Conservation (phyloP, 2,888 invertebrate species). For the Atrina japonica region DNA sequence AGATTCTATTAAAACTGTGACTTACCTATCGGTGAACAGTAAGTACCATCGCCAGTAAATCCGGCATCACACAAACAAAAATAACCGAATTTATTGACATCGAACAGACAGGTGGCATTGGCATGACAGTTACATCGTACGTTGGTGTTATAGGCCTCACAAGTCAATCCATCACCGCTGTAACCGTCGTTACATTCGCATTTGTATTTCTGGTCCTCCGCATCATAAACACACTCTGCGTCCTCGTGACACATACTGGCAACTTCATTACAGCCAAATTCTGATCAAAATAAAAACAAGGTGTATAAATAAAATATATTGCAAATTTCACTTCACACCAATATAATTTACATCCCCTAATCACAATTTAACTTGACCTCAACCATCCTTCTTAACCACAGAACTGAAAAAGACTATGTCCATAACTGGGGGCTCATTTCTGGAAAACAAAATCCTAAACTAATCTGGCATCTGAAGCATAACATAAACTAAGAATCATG, state of each 20-base stretch:
- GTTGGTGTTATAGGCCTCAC: constrained; percentile 55
- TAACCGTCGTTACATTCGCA: constrained; percentile 79
- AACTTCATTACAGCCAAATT: constrained; percentile 73
- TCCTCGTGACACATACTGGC: constrained; percentile 76
- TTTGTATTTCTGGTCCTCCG: constrained; percentile 55
- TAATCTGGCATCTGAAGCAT: no score
- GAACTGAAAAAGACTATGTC: no score
- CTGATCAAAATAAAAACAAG: constrained; percentile 61
- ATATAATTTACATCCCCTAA: no score
- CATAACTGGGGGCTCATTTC: no score
- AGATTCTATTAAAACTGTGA: background rate
- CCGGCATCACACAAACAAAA: constrained; percentile 87
- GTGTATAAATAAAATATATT: background rate
- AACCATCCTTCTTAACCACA: no score
- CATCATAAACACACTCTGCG: constrained; percentile 77
- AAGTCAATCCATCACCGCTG: constrained; percentile 77
- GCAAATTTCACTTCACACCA: constrained; percentile 4
- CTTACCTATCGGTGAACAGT: constrained; percentile 84
- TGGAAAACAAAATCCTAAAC: no score
- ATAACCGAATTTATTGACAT: constrained; percentile 77
- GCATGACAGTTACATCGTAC: constrained; percentile 83
- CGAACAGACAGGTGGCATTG: constrained; percentile 85
- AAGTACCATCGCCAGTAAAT: constrained; percentile 85
- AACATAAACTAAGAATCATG: no score
- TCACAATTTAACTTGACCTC: no score